Percentiles rank a stretch among this genome's conserved stretches.
phyloP scores from a whole-genome alignment of 2,113 vertebrate species.

The Mola mola region DNA sequence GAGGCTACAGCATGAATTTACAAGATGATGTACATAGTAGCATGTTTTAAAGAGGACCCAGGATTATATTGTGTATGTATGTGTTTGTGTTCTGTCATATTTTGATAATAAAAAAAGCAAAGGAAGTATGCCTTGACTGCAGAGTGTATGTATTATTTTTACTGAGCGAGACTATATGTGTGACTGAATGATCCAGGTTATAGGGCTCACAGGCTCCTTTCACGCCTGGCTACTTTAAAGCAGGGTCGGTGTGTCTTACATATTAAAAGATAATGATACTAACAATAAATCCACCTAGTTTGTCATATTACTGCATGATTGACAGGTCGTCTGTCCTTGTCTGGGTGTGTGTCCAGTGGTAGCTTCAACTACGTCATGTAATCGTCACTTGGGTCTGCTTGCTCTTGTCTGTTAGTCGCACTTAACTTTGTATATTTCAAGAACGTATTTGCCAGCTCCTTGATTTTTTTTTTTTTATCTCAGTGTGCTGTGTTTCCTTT shows the following conservation, averaged over 20 bases:
- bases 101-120: conserved; percentile 83
- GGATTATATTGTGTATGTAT: conserved; percentile 81
- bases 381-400: conserved; percentile 32
- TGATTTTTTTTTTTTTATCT: conserved; percentile 61
- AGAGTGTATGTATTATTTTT: conserved; percentile 76
- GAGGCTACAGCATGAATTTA: conserved; percentile 87
- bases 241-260: conserved; percentile 52
- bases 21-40: conserved; percentile 85
- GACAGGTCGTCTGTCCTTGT: conserved; percentile 38
- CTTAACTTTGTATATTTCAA: conserved; percentile 39
- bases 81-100: conserved; percentile 81
- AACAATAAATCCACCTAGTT: conserved; percentile 19
- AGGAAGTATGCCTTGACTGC: conserved; percentile 74
- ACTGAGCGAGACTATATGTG: conserved; percentile 64
- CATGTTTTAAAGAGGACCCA: conserved; percentile 86
- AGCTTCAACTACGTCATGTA: conserved; percentile 44
- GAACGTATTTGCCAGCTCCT: conserved; percentile 40
- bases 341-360: conserved; percentile 42
- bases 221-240: no score
- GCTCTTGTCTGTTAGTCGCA: conserved; percentile 16
- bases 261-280: conserved; percentile 20
- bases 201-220: conserved; percentile 40
- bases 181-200: conserved; percentile 55
- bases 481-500: conserved; percentile 66
- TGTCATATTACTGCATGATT: conserved; percentile 47